phyloP scores from a whole-genome alignment of 2,888 invertebrate genomes.

The Endotricha flammealis region DNA sequence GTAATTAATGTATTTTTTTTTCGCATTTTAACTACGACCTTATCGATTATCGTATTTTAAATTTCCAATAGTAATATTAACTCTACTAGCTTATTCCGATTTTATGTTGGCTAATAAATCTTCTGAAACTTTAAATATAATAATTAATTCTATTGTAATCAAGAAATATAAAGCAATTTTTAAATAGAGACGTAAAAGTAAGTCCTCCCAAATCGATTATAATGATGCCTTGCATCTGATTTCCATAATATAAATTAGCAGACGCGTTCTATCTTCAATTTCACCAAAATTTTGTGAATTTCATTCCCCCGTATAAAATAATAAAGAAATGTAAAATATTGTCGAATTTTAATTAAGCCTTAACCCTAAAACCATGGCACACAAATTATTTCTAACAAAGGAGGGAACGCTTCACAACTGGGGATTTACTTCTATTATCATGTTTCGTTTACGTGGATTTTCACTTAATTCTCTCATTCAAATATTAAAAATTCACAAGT shows the following conservation, averaged over 20 bases:
- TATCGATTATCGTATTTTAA: slow-evolving; percentile 45
- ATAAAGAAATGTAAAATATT: slow-evolving; percentile 52
- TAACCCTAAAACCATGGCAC: slow-evolving; percentile 73
- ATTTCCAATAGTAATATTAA: slow-evolving; percentile 44
- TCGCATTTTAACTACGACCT: slow-evolving; percentile 47
- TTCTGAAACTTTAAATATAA: slow-evolving; percentile 62
- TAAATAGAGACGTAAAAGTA: slow-evolving; percentile 22
- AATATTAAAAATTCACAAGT: slow-evolving; percentile 34
- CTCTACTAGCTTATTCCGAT: slow-evolving; percentile 58
- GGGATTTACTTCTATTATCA: slow-evolving; percentile 42
- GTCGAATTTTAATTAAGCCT: slow-evolving; percentile 63
- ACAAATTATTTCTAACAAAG: slow-evolving; percentile 71
- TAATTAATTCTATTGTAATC: slow-evolving; percentile 34
- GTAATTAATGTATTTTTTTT: slow-evolving; percentile 35
- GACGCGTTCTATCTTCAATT: slow-evolving; percentile 5
- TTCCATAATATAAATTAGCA: background rate
- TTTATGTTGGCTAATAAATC: slow-evolving; percentile 67
- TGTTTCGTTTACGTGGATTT: slow-evolving; percentile 39
- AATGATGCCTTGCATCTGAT: background rate
- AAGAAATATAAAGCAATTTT: slow-evolving; percentile 31
- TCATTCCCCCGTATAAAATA: slow-evolving; percentile 11
- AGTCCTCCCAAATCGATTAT: background rate
- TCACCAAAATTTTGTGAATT: slow-evolving; percentile 4
- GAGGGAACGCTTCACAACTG: slow-evolving; percentile 76
- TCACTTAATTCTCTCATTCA: slow-evolving; percentile 33